phyloP scores from a whole-genome alignment of 2,888 invertebrate species.

The Diaprepes abbreviatus region DNA sequence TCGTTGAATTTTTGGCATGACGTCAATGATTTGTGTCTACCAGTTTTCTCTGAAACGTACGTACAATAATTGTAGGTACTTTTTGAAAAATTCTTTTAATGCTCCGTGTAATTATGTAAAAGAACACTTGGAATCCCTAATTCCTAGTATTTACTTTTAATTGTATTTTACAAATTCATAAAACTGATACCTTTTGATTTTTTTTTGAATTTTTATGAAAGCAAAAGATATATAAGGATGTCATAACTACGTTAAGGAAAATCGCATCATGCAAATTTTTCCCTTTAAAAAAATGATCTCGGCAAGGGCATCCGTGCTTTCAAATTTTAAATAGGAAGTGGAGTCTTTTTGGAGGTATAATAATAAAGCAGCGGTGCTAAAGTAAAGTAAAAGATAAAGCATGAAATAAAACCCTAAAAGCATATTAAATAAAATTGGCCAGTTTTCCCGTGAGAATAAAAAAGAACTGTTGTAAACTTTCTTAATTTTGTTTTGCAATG shows the following conservation, averaged over 20 bases:
- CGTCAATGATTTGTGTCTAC: too few species aligned
- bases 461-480: not conserved
- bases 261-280: slow-evolving; percentile 44
- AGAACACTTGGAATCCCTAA: too few species aligned
- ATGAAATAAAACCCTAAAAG: slow-evolving; percentile 13
- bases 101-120: too few species aligned
- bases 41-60: too few species aligned
- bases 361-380: slow-evolving; percentile 31
- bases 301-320: slow-evolving; percentile 20
- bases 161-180: too few species aligned
- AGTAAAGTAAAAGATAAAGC: slow-evolving; percentile 21
- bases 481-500: not conserved
- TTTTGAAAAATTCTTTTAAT: too few species aligned
- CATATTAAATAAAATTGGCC: slow-evolving; percentile 8
- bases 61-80: too few species aligned
- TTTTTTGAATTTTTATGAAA: slow-evolving; percentile 19
- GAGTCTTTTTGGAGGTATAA: slow-evolving; percentile 23
- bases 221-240: slow-evolving; percentile 29
- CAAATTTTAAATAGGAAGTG: slow-evolving; percentile 41
- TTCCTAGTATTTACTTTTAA: too few species aligned
- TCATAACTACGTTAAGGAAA: slow-evolving; percentile 18
- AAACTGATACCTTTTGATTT: not conserved
- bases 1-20: too few species aligned
- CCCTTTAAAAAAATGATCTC: slow-evolving; percentile 40
- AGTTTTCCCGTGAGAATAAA: not conserved